A percentile compares a stretch with the other conserved stretches of the same genome.
These are phyloP conservation scores for Nyctalus aviator DNA, from an alignment of 2,797 vertebrate genomes.

Conservation along the genomic window DNA sequence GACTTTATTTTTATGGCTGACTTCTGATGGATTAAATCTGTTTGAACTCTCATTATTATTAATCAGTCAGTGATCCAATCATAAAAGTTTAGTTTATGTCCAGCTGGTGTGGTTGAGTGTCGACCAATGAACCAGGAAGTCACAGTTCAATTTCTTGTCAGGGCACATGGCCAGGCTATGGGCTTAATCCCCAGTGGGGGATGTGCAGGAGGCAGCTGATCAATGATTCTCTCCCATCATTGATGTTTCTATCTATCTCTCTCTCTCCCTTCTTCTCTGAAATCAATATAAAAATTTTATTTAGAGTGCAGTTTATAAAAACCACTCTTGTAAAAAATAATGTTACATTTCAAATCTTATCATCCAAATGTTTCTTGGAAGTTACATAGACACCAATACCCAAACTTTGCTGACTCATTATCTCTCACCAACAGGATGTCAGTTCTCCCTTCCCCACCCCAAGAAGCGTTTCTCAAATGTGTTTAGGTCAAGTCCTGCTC, in stretches of 20 bases:
- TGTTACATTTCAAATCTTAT: background rate
- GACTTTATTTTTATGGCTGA: background rate
- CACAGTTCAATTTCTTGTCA: too few relatives aligned
- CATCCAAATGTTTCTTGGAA: background rate
- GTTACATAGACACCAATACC: background rate
- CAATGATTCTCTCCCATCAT: too few relatives aligned
- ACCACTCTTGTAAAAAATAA: background rate
- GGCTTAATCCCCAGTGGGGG: too few relatives aligned
- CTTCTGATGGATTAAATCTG: background rate
- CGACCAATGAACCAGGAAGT: too few relatives aligned
- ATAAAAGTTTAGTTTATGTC: background rate
- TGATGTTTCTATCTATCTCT: too few relatives aligned
- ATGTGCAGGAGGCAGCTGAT: too few relatives aligned
- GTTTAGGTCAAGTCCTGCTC: conserved; percentile 20
- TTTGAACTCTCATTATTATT: background rate
- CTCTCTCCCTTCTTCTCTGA: too few relatives aligned
- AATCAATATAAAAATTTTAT: too few relatives aligned
- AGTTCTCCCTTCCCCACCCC: background rate
- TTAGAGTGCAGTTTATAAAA: background rate
- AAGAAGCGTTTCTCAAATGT: conserved; percentile 43
- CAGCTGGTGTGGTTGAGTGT: too few relatives aligned
- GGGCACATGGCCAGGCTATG: too few relatives aligned
- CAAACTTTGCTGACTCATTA: background rate
- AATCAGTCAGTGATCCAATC: background rate
- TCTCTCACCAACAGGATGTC: background rate